A percentile compares a stretch with the other conserved stretches of the same genome.
Conservation (phyloP, 2,888 invertebrate genomes). For the Nomada ferruginata region DNA sequence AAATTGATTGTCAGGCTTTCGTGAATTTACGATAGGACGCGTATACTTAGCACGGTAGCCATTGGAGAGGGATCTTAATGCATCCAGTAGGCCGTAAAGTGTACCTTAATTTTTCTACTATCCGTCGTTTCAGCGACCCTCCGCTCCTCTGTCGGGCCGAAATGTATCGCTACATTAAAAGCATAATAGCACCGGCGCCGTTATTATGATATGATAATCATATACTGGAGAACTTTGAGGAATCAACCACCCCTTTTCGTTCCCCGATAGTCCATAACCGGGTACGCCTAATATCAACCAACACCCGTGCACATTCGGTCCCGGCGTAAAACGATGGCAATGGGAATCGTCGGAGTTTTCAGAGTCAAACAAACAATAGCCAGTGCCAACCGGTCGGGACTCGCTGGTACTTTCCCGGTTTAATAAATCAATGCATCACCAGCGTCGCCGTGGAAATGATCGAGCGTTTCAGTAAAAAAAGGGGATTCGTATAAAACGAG, state of each 20-base stretch:
- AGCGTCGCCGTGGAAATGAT: conserved; percentile 14
- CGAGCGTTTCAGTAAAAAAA: conserved; percentile 21
- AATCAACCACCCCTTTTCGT: conserved; percentile 44
- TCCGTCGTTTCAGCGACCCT: conserved; percentile 53
- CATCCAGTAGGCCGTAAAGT: conserved; percentile 57
- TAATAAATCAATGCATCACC: conserved; percentile 44
- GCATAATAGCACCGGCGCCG: conserved; percentile 78
- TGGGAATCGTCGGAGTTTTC: too few species aligned
- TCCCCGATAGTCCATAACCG: conserved; percentile 20
- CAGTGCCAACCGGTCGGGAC: not conserved
- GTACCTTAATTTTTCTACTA: conserved; percentile 65
- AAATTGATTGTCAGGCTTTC: conserved; percentile 6
- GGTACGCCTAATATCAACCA: not conserved
- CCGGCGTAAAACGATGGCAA: too few species aligned
- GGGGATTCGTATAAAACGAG: conserved; percentile 36
- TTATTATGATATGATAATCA: conserved; percentile 80
- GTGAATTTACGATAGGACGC: not conserved
- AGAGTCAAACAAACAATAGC: too few species aligned
- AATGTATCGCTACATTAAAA: conserved; percentile 72
- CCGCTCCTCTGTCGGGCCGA: conserved; percentile 45
- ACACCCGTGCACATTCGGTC: too few species aligned
- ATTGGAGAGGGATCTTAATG: conserved; percentile 45
- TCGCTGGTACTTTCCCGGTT: not conserved
- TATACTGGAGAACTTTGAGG: conserved; percentile 72
- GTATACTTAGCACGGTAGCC: conserved; percentile 37